Evolutionary conservation across 2,113 vertebrate genomes (phyloP).

Genomic region (Ciconia maguari): DNA sequence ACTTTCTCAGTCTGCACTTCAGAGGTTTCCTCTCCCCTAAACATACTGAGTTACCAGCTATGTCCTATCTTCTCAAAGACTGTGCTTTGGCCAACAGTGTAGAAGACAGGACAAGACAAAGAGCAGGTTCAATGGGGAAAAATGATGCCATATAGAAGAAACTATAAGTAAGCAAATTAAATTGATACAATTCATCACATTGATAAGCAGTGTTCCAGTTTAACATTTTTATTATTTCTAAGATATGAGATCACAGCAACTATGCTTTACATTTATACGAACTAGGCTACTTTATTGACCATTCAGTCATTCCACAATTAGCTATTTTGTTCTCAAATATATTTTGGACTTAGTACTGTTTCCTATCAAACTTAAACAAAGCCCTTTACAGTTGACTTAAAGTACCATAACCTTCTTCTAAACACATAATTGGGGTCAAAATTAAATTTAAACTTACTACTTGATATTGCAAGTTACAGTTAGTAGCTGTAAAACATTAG

Average conservation of each 20-base stretch:
- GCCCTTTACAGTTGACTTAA: not conserved
- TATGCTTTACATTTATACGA: not conserved
- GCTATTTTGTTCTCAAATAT: not conserved
- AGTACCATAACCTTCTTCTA: not conserved
- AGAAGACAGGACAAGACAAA: not conserved
- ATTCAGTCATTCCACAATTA: not conserved
- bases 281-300: not conserved
- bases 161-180: not conserved
- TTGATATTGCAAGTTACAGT: not conserved
- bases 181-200: not conserved
- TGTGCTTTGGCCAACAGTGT: not conserved
- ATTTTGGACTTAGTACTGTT: not conserved
- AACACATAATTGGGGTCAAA: not conserved
- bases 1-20: not conserved
- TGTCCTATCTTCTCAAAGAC: not conserved
- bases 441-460: not conserved
- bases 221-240: not conserved
- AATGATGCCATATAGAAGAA: not conserved
- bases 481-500: not conserved
- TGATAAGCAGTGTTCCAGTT: not conserved
- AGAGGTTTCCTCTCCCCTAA: not conserved
- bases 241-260: not conserved
- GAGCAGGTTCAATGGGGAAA: not conserved
- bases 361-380: not conserved
- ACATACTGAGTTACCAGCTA: not conserved